Evolutionary conservation across 64 coral and sea anemone species (phyloP).

Genomic region (Astreopora myriophthalma): DNA sequence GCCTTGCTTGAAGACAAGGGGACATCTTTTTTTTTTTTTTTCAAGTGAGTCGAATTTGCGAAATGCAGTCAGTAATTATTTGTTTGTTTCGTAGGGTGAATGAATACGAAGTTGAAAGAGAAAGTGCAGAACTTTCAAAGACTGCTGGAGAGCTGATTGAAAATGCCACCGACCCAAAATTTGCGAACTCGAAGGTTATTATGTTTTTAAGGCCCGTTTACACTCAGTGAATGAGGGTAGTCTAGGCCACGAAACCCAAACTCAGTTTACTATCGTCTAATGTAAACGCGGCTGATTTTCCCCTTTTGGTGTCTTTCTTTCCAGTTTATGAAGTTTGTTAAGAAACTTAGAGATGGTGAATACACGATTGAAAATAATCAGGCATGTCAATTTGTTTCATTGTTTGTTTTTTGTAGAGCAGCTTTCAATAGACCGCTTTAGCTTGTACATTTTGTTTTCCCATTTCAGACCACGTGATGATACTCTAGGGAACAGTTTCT

Average conservation of each 20-base stretch:
- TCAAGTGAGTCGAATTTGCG: too few relatives aligned
- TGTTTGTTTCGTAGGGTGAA: slow-evolving; percentile 46
- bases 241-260: too few relatives aligned
- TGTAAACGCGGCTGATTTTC: background rate
- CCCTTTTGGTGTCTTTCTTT: slow-evolving; percentile 45
- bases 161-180: slow-evolving; percentile 80
- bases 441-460: too few relatives aligned
- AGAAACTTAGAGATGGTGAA: slow-evolving; percentile 96
- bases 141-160: slow-evolving; percentile 80
- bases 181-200: slow-evolving; percentile 91
- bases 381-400: slow-evolving; percentile 72
- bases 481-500: too few relatives aligned
- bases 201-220: background rate
- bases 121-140: slow-evolving; percentile 63
- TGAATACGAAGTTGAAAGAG: slow-evolving; percentile 54
- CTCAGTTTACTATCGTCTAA: too few relatives aligned
- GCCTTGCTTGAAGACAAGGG: too few relatives aligned
- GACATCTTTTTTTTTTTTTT: too few relatives aligned
- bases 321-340: slow-evolving; percentile 99
- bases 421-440: too few relatives aligned
- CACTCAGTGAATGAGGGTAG: too few relatives aligned
- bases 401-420: background rate
- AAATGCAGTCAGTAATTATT: too few relatives aligned
- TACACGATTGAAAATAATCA: slow-evolving; percentile 97
- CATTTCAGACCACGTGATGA: too few relatives aligned